phyloP scores from a whole-genome alignment of 2,888 invertebrate genomes.

The Busseola fusca region DNA sequence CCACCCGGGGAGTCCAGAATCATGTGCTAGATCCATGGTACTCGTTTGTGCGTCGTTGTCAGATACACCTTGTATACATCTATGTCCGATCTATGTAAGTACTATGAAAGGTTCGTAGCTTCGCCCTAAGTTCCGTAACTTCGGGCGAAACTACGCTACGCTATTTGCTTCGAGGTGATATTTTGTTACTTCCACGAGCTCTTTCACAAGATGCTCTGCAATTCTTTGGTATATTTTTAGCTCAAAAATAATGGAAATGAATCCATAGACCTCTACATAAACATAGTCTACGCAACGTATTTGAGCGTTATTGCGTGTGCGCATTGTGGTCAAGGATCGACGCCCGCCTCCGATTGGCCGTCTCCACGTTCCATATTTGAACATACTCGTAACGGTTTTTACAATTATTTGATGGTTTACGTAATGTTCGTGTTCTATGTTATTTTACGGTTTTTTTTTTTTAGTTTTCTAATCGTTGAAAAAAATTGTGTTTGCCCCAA shows the following conservation, averaged over 20 bases:
- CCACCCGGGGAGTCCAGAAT: too few relatives aligned
- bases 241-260: slow-evolving; percentile 13
- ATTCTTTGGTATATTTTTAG: not conserved
- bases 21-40: too few relatives aligned
- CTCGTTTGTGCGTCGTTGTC: too few relatives aligned
- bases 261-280: slow-evolving; percentile 28
- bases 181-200: not conserved
- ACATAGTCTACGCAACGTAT: slow-evolving; percentile 53
- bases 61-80: too few relatives aligned
- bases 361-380: slow-evolving; percentile 61
- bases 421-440: slow-evolving; percentile 45
- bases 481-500: too few relatives aligned
- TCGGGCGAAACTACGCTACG: too few relatives aligned
- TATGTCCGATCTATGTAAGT: too few relatives aligned
- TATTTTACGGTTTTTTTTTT: too few relatives aligned
- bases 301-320: slow-evolving; percentile 57
- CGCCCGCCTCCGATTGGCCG: slow-evolving; percentile 57
- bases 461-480: too few relatives aligned
- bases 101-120: too few relatives aligned
- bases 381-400: slow-evolving; percentile 60
- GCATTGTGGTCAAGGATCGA: slow-evolving; percentile 65
- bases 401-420: slow-evolving; percentile 54
- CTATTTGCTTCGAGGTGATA: too few relatives aligned
- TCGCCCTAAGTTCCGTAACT: too few relatives aligned
- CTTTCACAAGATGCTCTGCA: not conserved